Base-by-base conservation (phyloP, 2,888 invertebrate genomes). In the Apeira syringaria region DNA sequence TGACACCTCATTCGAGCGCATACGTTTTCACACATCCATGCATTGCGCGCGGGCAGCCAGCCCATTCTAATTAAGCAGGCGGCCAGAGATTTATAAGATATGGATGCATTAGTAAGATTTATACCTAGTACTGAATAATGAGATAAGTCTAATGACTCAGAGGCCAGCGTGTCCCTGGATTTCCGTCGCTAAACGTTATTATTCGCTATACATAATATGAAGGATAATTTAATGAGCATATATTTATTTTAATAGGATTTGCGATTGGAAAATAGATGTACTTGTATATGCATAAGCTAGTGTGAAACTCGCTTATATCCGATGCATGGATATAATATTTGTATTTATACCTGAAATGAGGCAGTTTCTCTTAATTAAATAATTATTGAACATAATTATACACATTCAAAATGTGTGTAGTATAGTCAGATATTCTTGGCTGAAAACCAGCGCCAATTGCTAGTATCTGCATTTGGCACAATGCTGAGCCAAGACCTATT, bases 71-170 rank as follows among this genome's bases (percentile, higher is more conserved):
- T 88, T 88, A 88, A 86, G 78, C 81, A 74, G 71, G 68, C 54
- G 65, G 65, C 68, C 56, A 57, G 68, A 86, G 85, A 87, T 88
- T 83, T 84, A 86, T 84, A 83, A 86, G 85, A 87, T 88, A 87
- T 80, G 73, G 74, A 74, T 64, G 82, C 85, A 86, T 86, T 86
- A 86, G 77, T 60, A 69, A 80, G 86, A 87, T 86, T 87, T 87
- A 87, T 87, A 79, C 78, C 62, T 71, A 73, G 74, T 64, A 65
- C 72, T 77, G 81, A 80, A 84, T 85, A 85, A 81, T 85, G 77
- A 74, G 86, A 85, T 85, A 83, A 70, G 64, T 59, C 71, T 84
- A 85, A 85, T 86, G 77, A 80, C 56, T 53, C 48, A 20, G 20
- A 20, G 20, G 7, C 20, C 20, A 32, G 17, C 33, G 27, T 47